A percentile compares a stretch with the other conserved stretches of the same genome.
phyloP scores from a whole-genome alignment of 2,888 invertebrate genomes.

The Pristionchus arcanus region DNA sequence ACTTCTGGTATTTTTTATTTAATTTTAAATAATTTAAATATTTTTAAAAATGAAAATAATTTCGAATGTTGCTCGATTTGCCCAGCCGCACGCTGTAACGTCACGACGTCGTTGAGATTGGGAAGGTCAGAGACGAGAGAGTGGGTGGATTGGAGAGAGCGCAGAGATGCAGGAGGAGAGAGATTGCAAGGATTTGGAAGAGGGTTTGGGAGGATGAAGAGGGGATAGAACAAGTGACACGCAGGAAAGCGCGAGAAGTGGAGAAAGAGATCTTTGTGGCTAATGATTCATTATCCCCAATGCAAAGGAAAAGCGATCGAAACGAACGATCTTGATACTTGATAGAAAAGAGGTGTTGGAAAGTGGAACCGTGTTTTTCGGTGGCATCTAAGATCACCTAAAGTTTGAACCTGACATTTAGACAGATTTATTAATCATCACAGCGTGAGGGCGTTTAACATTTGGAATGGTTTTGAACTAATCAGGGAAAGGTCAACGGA shows the following conservation, averaged over 20 bases:
- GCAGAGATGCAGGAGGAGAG: neutral
- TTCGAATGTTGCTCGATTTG: conserved; percentile 16
- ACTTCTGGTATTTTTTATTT: conserved; percentile 25
- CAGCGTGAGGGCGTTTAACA: neutral
- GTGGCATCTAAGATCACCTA: neutral
- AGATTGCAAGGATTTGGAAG: neutral
- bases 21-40: neutral
- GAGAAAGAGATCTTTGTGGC: conserved; percentile 9
- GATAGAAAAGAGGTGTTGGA: neutral
- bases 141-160: neutral
- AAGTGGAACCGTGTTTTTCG: neutral
- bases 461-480: neutral
- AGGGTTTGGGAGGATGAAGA: neutral
- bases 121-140: conserved; percentile 28
- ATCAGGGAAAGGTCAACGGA: neutral
- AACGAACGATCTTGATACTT: neutral
- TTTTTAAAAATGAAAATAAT: neutral
- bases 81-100: conserved; percentile 37
- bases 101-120: conserved; percentile 20
- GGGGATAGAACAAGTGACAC: conserved; percentile 9
- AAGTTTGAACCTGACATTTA: neutral
- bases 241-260: neutral
- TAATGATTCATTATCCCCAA: neutral
- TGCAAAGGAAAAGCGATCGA: neutral
- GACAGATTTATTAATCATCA: neutral